Base-by-base conservation (phyloP, 1,140 invertebrate genomes). In the Micrasema minimum region DNA sequence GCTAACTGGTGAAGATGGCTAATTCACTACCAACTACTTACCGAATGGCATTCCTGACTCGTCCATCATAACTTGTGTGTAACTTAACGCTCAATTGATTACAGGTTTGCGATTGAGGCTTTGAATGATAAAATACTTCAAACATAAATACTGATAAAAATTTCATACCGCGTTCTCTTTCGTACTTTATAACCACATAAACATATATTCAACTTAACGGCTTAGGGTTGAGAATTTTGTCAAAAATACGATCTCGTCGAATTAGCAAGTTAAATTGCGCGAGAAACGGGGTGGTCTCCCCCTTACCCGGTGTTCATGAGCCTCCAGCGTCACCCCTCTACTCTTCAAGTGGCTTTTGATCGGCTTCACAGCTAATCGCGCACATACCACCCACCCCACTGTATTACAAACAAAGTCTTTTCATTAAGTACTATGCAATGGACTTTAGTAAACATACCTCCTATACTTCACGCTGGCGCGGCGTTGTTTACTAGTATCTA, bases 331-430 rank as follows among this genome's bases (percentile, higher is more conserved):
- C 48, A 64, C 69, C 69, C 69, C 61, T 71, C 18, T 51, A 23
- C 43, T 64, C 35, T 66, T 71, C 57, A 71, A 71, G 69, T 71
- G 69, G 69, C 68, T 66, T 71, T 71, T 66, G 69, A 71, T 71
- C 69, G 69, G 64, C 22, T 62, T 64, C 53, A 35, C 50, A 38
- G 16, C 61, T 71, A 71, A 71, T 71, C 26, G 46, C 38, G 68
- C 59, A 37, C 53, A 48, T 14, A 62, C 57, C 69, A 37, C 48
- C 64, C 64, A 66, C 46, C 64, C 35, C 22, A 31, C 59, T 18
- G 26, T 64, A 64, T 64, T 23, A n/a, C 38, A n/a, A 62, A 45
- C 20, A 20, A 38, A 57, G 35, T 38, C 57, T 35, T 61, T 41
- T 43, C 18, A 11, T 43, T 14, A 31, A n/a, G 26, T 35, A 55